Evolutionary conservation across 1,140 invertebrate species (phyloP), one percentile per base, ranked within the genome.

Genomic region (Batillaria attramentaria): DNA sequence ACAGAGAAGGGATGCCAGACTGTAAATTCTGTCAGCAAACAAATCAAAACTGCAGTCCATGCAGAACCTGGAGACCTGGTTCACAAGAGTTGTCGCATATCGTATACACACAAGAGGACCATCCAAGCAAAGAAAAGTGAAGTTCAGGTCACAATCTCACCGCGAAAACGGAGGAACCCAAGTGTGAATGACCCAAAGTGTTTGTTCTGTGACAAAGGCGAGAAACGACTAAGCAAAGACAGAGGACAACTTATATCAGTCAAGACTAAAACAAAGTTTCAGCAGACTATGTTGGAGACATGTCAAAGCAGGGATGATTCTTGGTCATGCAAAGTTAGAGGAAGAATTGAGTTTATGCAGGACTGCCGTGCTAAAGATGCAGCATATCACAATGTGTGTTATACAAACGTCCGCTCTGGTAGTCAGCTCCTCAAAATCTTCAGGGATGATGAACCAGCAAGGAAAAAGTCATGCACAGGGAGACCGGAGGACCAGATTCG

Each of bases 401-500:
- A 37, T 24, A 66, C 65, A 5, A 69, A 69, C 39, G 39, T 69
- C 37, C 66, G 66, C 42, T 69, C 6, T 41, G 66, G 66, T 4
- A 8, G 39, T 3, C 66, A 69, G 66, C 39, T 69, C 13, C 66
- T 41, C 0, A 69, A 69, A 24, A 41, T 69, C 6, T 69, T 69
- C 35, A 41, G 4, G 6, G 66, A 69, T 69, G 66, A 69, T 24
- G 66, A 69, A 69, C 66, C 66, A 10, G 16, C 18, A 69, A 8
- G 42, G 24, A 69, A 41, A 69, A 69, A n/a, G 6, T 3, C 16
- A 37, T 69, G 66, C 24, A 4, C 35, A 3, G 39, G 66, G 37
- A 69, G 33, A n/a, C 66, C 37, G 39, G 66, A 41, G 42, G 66
- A 41, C 66, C 28, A 69, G n/a, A 42, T 69, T 69, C 62, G 62